Percentiles rank a stretch among this genome's conserved stretches.
Conservation (phyloP, 1,140 invertebrate genomes). For the Drosophila bipectinata region DNA sequence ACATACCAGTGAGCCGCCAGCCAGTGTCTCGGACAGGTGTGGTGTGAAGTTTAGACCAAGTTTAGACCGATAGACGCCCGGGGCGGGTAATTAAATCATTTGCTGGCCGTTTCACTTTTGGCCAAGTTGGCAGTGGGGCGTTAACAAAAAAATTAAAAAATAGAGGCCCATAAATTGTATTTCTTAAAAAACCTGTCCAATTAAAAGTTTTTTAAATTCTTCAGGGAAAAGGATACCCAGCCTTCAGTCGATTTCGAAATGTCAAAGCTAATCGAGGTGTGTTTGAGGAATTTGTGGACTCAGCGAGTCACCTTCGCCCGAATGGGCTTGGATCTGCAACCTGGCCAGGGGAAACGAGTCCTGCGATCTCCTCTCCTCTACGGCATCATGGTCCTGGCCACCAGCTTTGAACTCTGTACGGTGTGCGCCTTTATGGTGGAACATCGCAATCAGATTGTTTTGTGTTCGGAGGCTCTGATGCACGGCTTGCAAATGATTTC, state of each 20-base stretch:
- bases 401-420: constrained; percentile 59
- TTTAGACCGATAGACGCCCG: constrained; percentile 2
- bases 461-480: constrained; percentile 63
- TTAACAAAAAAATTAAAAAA: neutral
- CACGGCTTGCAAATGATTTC: constrained; percentile 61
- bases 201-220: neutral
- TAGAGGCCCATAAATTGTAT: neutral
- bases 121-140: neutral
- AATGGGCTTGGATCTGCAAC: constrained; percentile 49
- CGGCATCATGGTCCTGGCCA: constrained; percentile 46
- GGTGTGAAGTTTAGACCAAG: neutral
- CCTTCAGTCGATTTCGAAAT: constrained; percentile 36
- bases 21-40: neutral
- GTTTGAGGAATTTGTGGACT: constrained; percentile 52
- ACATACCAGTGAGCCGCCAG: too few species aligned
- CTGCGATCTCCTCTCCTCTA: constrained; percentile 34
- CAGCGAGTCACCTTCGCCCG: constrained; percentile 52
- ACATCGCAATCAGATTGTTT: constrained; percentile 48
- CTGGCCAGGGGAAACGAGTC: neutral
- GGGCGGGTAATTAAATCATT: constrained; percentile 4
- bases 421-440: constrained; percentile 56
- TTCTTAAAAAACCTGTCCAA: neutral
- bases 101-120: constrained; percentile 1
- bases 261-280: constrained; percentile 53
- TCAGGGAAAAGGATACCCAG: constrained; percentile 1